phyloP scores from a whole-genome alignment of 1,140 invertebrate species.

The Cydia fagiglandana region DNA sequence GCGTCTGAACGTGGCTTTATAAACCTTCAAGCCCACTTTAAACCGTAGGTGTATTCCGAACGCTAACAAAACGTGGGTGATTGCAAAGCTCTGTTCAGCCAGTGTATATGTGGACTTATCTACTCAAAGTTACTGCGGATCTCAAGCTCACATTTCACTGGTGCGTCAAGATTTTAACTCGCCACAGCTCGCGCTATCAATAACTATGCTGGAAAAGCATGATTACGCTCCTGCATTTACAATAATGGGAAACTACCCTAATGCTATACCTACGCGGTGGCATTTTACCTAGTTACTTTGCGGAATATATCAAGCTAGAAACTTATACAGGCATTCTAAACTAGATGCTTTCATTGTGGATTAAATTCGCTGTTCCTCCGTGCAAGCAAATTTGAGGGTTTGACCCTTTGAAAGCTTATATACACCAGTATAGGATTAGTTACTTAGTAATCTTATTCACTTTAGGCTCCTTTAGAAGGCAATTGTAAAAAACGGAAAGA shows the following conservation, averaged over 20 bases:
- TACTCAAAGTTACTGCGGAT: neutral
- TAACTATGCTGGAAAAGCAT: neutral
- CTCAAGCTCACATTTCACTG: neutral
- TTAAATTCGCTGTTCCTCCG: neutral
- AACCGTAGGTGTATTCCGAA: neutral
- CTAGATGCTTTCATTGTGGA: neutral
- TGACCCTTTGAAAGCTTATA: neutral
- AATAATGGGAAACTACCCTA: constrained; percentile 16
- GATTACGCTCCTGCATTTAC: constrained; percentile 16
- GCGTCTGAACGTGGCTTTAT: constrained; percentile 12
- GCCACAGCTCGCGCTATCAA: neutral
- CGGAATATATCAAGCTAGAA: neutral
- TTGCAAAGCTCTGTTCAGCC: neutral
- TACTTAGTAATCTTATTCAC: no score
- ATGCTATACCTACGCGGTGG: neutral
- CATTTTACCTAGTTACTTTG: neutral
- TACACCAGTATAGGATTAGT: neutral
- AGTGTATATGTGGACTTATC: neutral
- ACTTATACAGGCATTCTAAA: neutral
- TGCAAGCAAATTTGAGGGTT: neutral
- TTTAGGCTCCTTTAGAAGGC: no score
- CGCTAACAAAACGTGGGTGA: neutral
- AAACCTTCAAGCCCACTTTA: constrained; percentile 5
- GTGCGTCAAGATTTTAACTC: neutral
- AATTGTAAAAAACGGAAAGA: no score